Percentiles rank a stretch among this genome's conserved stretches.
Evolutionary conservation across 35 echinoderm and acorn worm species (phyloP).

Genomic region (Apostichopus californicus): DNA sequence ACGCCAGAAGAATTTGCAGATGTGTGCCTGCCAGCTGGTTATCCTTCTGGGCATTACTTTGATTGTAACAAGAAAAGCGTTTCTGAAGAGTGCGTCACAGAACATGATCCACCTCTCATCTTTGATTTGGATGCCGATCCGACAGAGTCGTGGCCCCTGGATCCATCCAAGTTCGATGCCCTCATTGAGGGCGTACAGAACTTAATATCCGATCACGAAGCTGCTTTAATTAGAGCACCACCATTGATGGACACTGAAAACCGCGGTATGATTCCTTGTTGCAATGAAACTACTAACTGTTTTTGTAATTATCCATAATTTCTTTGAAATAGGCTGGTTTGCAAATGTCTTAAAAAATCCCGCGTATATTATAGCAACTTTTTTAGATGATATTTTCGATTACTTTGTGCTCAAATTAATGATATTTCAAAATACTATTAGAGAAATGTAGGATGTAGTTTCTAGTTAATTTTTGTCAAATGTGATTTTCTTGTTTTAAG

Average conservation of each 20-base stretch:
- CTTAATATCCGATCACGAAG: neutral
- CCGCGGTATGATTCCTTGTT: neutral
- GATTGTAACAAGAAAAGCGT: constrained; percentile 15
- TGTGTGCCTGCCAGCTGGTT: neutral
- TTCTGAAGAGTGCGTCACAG: constrained; percentile 12
- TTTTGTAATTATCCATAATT: constrained; percentile 1
- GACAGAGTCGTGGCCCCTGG: constrained; percentile 44
- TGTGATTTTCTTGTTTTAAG: too few relatives aligned
- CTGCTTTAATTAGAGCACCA: neutral
- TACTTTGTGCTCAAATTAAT: too few relatives aligned
- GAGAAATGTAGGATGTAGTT: too few relatives aligned
- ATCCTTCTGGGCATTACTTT: neutral
- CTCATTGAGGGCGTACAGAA: constrained; percentile 7
- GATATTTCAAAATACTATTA: too few relatives aligned
- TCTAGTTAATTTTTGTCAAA: too few relatives aligned
- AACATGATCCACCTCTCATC: constrained; percentile 61
- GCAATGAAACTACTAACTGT: constrained; percentile 1
- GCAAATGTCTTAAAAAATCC: too few relatives aligned
- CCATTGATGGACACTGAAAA: constrained; percentile 33
- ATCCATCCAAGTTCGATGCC: neutral
- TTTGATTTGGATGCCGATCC: constrained; percentile 63
- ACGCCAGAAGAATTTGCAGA: neutral
- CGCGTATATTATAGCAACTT: too few relatives aligned
- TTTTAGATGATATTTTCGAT: too few relatives aligned
- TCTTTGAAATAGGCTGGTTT: too few relatives aligned